These are phyloP conservation scores for Netelia fuscicornis DNA, from an alignment of 2,888 invertebrate genomes.

Conservation along the genomic window DNA sequence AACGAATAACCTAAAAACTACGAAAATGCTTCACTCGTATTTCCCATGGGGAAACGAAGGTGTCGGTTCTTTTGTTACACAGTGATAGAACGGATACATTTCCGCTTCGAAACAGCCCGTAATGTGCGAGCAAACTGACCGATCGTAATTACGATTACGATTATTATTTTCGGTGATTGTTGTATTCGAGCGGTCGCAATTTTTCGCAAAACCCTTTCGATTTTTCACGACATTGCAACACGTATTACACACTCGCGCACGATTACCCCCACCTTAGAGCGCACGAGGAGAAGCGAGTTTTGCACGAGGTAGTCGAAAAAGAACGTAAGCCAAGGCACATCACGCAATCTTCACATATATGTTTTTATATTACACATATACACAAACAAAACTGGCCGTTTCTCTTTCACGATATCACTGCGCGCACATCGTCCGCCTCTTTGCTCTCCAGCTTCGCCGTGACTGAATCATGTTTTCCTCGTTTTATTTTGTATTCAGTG, in stretches of 20 bases:
- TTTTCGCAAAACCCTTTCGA: conserved; percentile 44
- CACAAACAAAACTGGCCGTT: not conserved
- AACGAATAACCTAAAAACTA: conserved; percentile 12
- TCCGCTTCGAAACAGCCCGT: conserved; percentile 37
- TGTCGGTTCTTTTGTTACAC: conserved; percentile 38
- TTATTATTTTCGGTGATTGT: conserved; percentile 2
- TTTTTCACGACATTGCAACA: conserved; percentile 19
- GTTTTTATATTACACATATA: conserved; percentile 23
- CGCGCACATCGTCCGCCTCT: conserved; percentile 40
- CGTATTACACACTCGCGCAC: not conserved
- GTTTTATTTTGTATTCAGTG: not conserved
- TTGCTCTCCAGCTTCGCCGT: conserved; percentile 44
- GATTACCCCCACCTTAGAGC: not conserved
- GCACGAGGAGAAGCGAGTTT: conserved; percentile 17
- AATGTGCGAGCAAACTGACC: conserved; percentile 4
- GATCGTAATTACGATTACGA: conserved; percentile 1
- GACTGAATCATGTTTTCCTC: conserved; percentile 28
- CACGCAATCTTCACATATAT: conserved; percentile 27
- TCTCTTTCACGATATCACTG: conserved; percentile 6
- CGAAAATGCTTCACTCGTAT: conserved; percentile 8
- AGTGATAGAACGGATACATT: conserved; percentile 57
- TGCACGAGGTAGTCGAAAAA: not conserved
- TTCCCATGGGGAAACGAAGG: conserved; percentile 18
- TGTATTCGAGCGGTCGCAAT: not conserved
- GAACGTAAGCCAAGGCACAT: conserved; percentile 18